These are phyloP conservation scores for Drosophila nigrodunni DNA, from an alignment of 1,140 invertebrate genomes.

Conservation along the genomic window DNA sequence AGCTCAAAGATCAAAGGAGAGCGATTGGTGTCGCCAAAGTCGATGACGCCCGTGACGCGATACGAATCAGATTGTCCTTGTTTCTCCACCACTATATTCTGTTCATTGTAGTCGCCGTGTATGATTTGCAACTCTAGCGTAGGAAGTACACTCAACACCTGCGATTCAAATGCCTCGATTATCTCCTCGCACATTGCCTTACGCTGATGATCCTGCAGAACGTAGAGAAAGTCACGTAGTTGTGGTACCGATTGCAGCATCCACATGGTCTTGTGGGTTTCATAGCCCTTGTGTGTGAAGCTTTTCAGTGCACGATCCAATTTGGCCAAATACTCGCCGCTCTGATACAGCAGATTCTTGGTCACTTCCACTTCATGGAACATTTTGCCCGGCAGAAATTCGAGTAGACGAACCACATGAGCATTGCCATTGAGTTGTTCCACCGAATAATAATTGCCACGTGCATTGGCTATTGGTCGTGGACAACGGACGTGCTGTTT, in stretches of 20 bases:
- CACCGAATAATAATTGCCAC: slow-evolving; percentile 87
- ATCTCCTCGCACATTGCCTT: slow-evolving; percentile 87
- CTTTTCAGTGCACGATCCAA: slow-evolving; percentile 88
- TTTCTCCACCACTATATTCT: slow-evolving; percentile 89
- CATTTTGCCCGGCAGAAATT: slow-evolving; percentile 90
- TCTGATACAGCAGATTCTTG: slow-evolving; percentile 88
- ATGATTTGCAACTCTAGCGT: slow-evolving; percentile 90
- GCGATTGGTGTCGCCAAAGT: slow-evolving; percentile 92
- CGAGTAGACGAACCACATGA: slow-evolving; percentile 90
- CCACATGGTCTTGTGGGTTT: slow-evolving; percentile 89
- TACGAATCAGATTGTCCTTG: slow-evolving; percentile 72
- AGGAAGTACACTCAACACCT: slow-evolving; percentile 86
- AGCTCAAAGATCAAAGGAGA: slow-evolving; percentile 92
- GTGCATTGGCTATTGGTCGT: slow-evolving; percentile 88
- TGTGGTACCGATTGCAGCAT: slow-evolving; percentile 88
- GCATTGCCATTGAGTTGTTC: slow-evolving; percentile 86
- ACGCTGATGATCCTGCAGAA: slow-evolving; percentile 87
- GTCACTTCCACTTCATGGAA: slow-evolving; percentile 87
- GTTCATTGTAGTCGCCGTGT: slow-evolving; percentile 96
- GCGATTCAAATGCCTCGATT: slow-evolving; percentile 88
- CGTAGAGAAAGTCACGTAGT: slow-evolving; percentile 89
- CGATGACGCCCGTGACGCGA: slow-evolving; percentile 89
- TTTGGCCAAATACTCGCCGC: slow-evolving; percentile 89
- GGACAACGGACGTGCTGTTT: slow-evolving; percentile 88
- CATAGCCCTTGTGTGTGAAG: slow-evolving; percentile 90